These are phyloP conservation scores for Pygoscelis adeliae DNA, from an alignment of 2,113 vertebrate species.

Conservation along the genomic window DNA sequence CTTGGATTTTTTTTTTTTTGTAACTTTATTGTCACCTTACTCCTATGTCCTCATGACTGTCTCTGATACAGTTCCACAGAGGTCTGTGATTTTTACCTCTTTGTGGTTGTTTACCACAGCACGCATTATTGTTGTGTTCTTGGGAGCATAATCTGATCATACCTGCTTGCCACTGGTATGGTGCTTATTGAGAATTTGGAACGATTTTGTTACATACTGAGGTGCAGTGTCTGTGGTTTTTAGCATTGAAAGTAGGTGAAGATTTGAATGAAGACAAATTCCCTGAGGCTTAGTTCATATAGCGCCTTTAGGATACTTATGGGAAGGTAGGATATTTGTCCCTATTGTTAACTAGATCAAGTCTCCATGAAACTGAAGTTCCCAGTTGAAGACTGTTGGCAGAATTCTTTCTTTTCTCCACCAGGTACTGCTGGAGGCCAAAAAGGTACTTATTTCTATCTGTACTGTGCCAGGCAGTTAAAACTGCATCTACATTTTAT, in stretches of 20 bases:
- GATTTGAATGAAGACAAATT: background rate
- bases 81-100: background rate
- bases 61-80: background rate
- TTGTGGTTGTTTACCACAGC: background rate
- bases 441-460: background rate
- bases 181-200: background rate
- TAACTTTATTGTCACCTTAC: background rate
- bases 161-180: background rate
- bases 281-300: background rate
- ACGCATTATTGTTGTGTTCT: background rate
- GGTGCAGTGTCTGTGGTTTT: background rate
- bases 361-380: background rate
- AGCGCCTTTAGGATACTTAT: background rate
- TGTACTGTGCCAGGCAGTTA: background rate
- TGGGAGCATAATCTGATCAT: background rate
- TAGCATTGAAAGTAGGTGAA: background rate
- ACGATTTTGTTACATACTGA: background rate
- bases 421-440: background rate
- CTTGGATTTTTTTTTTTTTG: background rate
- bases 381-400: background rate
- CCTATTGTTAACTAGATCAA: background rate
- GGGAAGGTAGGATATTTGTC: background rate
- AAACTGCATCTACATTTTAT: background rate
- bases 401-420: background rate
- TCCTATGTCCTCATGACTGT: background rate